Evolutionary conservation across 2,113 vertebrate species (phyloP).

Genomic region (Dascyllus trimaculatus): DNA sequence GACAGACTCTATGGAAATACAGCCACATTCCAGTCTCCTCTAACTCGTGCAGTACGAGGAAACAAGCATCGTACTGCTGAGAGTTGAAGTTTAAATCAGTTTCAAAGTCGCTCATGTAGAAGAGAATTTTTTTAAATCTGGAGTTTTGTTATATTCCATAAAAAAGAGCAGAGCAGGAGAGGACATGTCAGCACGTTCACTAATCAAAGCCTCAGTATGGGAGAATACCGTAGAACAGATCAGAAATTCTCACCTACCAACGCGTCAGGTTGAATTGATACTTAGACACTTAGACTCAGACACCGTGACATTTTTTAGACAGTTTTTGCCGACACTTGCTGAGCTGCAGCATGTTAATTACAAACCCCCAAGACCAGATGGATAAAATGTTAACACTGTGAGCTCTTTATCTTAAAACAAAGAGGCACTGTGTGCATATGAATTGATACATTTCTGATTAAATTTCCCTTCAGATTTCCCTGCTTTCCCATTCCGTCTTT

Average conservation of each 20-base stretch:
- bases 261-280: conserved; percentile 13
- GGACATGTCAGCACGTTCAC: conserved; percentile 10
- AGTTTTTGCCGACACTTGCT: not conserved
- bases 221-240: conserved; percentile 7
- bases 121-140: not conserved
- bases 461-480: conserved; percentile 14
- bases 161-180: conserved; percentile 10
- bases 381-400: conserved; percentile 19
- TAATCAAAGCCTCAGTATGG: conserved; percentile 30
- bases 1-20: not conserved
- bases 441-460: conserved; percentile 21
- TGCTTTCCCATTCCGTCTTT: conserved; percentile 17
- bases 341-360: conserved; percentile 25
- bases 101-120: conserved; percentile 5
- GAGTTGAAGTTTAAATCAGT: conserved; percentile 18
- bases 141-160: not conserved
- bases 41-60: conserved; percentile 2
- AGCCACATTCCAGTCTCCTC: not conserved
- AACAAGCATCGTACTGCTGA: not conserved
- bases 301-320: conserved; percentile 5
- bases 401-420: conserved; percentile 50
- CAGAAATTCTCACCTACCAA: conserved; percentile 16
- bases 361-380: conserved; percentile 24
- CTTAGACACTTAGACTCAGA: conserved; percentile 8
- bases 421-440: conserved; percentile 22